A percentile compares a stretch with the other conserved stretches of the same genome.
Conservation (phyloP, 2,888 invertebrate genomes). For the Leptopterna dolabrata region DNA sequence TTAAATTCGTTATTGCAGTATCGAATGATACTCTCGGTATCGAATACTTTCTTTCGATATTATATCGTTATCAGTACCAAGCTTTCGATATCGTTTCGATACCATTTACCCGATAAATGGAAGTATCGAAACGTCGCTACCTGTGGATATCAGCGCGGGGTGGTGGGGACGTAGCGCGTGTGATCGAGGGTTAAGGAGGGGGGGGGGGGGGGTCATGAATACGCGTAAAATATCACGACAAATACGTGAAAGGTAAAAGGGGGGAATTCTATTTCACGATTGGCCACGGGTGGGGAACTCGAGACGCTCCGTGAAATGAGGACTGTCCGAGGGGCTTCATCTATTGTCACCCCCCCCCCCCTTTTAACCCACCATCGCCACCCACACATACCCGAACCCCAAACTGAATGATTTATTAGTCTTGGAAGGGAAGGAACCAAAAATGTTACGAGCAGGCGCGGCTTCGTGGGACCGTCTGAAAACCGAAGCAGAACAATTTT, state of each 20-base stretch:
- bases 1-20: no score
- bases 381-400: background rate
- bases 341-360: background rate
- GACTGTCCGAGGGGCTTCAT: constrained; percentile 44
- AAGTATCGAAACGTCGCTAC: no score
- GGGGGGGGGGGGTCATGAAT: constrained; percentile 19
- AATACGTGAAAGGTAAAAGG: constrained; percentile 39
- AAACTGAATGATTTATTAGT: constrained; percentile 49
- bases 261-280: constrained; percentile 45
- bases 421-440: background rate
- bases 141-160: background rate
- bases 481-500: constrained; percentile 39
- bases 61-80: no score
- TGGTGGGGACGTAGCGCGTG: constrained; percentile 23
- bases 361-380: background rate
- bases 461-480: background rate
- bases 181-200: background rate
- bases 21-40: no score
- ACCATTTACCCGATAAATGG: no score
- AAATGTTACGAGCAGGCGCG: constrained; percentile 14
- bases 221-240: constrained; percentile 52
- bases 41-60: no score
- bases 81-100: no score
- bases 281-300: constrained; percentile 26
- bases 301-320: constrained; percentile 51